phyloP scores from a whole-genome alignment of 2,888 invertebrate species.

The Baccha elongata region DNA sequence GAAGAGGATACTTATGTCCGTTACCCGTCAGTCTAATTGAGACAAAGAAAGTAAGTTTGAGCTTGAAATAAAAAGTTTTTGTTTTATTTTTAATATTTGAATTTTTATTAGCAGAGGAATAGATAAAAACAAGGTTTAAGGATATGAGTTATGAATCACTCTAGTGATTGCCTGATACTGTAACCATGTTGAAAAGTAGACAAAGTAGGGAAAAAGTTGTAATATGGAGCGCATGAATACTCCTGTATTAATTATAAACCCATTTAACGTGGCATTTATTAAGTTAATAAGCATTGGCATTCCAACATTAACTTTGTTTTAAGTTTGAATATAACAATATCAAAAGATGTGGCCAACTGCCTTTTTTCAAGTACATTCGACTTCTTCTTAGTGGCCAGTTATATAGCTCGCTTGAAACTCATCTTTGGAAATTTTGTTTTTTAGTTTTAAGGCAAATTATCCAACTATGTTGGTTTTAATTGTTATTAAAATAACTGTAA shows the following conservation, averaged over 20 bases:
- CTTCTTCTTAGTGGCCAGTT: no score
- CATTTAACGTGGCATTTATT: constrained; percentile 43
- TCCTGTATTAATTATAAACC: constrained; percentile 38
- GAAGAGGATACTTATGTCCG: constrained; percentile 55
- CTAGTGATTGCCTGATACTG: constrained; percentile 28
- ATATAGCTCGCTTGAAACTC: no score
- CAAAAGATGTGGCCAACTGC: constrained; percentile 1
- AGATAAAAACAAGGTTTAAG: constrained; percentile 17
- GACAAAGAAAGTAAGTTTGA: constrained; percentile 65
- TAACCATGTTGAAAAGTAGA: constrained; percentile 4
- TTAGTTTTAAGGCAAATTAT: no score
- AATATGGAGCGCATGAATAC: constrained; percentile 37
- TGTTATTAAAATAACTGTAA: no score
- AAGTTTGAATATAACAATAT: constrained; percentile 4
- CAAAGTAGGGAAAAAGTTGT: constrained; percentile 31
- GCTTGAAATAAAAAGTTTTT: constrained; percentile 21
- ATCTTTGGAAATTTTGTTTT: no score
- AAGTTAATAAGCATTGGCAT: constrained; percentile 47
- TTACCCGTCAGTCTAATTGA: constrained; percentile 37
- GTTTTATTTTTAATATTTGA: constrained; percentile 6
- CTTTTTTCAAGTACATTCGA: no score
- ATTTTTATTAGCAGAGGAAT: background rate
- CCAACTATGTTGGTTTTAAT: no score
- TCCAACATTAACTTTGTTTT: constrained; percentile 16
- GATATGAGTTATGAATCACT: no score